These are phyloP conservation scores for Todus mexicanus DNA, from an alignment of 2,797 vertebrate species.

Conservation along the genomic window DNA sequence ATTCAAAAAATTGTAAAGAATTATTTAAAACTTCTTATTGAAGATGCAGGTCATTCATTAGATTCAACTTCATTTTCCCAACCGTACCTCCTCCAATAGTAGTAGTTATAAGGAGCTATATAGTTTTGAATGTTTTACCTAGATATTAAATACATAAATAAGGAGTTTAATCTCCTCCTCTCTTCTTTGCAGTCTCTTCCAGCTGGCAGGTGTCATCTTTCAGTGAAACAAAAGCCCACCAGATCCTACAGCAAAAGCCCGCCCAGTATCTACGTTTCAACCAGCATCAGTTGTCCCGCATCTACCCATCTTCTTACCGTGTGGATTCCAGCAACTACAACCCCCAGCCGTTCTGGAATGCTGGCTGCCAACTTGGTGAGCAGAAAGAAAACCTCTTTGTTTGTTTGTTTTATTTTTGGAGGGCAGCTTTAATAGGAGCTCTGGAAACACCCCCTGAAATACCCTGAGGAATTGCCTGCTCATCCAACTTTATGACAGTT, in stretches of 20 bases:
- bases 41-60: neutral
- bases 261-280: slow-evolving; percentile 88
- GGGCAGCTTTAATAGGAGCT: neutral
- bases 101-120: neutral
- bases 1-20: neutral
- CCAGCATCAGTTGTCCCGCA: slow-evolving; percentile 91
- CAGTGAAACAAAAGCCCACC: slow-evolving; percentile 95
- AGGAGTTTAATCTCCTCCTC: neutral
- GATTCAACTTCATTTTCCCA: neutral
- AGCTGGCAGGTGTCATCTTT: slow-evolving; percentile 98
- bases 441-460: neutral
- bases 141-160: neutral
- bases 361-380: slow-evolving; percentile 94
- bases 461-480: neutral
- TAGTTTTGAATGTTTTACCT: neutral
- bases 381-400: neutral
- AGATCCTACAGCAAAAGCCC: slow-evolving; percentile 93
- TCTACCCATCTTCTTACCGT: slow-evolving; percentile 95
- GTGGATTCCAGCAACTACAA: slow-evolving; percentile 99
- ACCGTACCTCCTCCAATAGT: neutral
- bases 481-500: neutral
- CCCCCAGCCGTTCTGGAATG: slow-evolving; percentile 97
- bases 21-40: neutral
- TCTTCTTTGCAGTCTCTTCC: slow-evolving; percentile 72
- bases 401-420: neutral